phyloP scores from a whole-genome alignment of 2,797 vertebrate genomes.

The Falco berigora region DNA sequence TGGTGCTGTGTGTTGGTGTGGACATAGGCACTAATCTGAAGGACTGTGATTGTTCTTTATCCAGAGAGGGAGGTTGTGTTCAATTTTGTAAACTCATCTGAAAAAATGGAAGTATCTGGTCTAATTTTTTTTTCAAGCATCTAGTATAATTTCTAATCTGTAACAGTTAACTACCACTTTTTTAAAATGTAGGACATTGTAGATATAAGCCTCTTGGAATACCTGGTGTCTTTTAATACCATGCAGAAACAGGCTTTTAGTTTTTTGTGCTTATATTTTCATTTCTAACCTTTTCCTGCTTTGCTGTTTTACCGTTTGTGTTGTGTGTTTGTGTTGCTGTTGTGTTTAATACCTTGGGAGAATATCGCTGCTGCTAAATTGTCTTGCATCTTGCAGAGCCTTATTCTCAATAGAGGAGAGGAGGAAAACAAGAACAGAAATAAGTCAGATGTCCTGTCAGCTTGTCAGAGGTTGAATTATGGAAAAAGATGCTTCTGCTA shows the following conservation, averaged over 20 bases:
- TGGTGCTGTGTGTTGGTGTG: background rate
- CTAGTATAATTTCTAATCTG: background rate
- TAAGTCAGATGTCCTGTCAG: background rate
- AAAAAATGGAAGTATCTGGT: background rate
- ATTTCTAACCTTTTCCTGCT: background rate
- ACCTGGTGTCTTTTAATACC: background rate
- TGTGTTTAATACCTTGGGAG: background rate
- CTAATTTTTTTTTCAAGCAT: background rate
- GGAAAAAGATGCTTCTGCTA: background rate
- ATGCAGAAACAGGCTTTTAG: background rate
- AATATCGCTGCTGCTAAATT: background rate
- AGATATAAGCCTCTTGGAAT: background rate
- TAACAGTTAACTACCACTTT: background rate
- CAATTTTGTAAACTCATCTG: background rate
- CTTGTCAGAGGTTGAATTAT: background rate
- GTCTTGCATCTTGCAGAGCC: background rate
- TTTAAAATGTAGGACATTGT: background rate
- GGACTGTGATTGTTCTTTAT: background rate
- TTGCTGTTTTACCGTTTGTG: background rate
- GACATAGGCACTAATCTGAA: background rate
- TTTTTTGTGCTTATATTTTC: background rate
- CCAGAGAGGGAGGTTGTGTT: background rate
- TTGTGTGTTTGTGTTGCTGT: background rate
- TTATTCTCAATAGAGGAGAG: background rate
- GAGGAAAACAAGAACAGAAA: background rate